Base-by-base conservation (phyloP, 2,797 vertebrate genomes). In the Pangasius sanitwongsei region DNA sequence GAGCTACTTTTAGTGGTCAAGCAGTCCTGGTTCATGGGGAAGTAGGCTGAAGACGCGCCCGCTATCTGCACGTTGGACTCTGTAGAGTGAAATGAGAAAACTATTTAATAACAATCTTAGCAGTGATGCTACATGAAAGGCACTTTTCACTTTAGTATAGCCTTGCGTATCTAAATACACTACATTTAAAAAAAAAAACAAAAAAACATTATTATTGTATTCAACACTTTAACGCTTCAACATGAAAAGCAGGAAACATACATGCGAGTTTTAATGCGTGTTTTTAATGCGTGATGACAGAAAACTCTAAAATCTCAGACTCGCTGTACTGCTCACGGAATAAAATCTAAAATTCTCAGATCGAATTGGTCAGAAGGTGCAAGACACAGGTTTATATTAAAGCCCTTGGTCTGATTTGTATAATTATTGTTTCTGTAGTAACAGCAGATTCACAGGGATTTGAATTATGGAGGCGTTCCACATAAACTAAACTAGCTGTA, bases 21-120 rank as follows among this genome's bases (percentile, higher is more conserved):
- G 25, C 97, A 97, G 92, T 91, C 92, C 86, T 90, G 94, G 50
- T 89, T 91, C 85, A 89, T 2, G 0, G 94, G 93, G 87, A 97
- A 97, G 93, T 96, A 97, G 0, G 95, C 92, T 0, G 95, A 92
- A 0, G 82, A 5, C 0, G 11, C 82, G 84, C 95, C 96, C 18
- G 95, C 78, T 50, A 96, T 0, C 1, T 87, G 88, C 37, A 0
- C 0, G 1, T 28, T 0, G 23, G 86, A 89, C 72, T 87, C 92
- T 92, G 85, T 37, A 70, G 50, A 74, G 50, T 80, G 0, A 84
- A 63, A 77, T 9, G 23, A 41, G 23, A 61, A 59, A 72, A 83
- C 12, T 6, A 48, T 25, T 48, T 2, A 41, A 69, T 69, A 15
- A 1, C 7, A 1, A 34, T 15, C n/a, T 18, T 13, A 34, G 67